phyloP scores from a whole-genome alignment of 2,797 vertebrate species.

The Mormyrus hasselquistii region DNA sequence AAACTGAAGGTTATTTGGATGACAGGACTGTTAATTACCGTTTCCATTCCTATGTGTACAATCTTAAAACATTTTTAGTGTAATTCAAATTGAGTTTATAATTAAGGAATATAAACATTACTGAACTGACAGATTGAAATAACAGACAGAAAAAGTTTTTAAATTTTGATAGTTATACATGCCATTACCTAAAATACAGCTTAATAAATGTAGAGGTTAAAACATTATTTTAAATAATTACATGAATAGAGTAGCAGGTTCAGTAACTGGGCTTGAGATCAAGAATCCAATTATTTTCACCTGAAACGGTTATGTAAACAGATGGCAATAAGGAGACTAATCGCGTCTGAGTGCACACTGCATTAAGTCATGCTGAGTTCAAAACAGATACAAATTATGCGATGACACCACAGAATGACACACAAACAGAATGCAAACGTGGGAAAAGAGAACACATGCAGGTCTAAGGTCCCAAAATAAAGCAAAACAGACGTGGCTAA shows the following conservation, averaged over 20 bases:
- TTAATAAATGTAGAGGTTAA: not conserved
- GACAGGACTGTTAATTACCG: not conserved
- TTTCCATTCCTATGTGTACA: not conserved
- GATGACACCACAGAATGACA: not conserved
- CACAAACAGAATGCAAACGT: not conserved
- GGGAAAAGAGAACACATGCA: not conserved
- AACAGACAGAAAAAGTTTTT: not conserved
- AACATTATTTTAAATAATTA: not conserved
- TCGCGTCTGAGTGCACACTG: not conserved
- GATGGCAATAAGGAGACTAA: not conserved
- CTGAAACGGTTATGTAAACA: not conserved
- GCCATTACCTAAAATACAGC: not conserved
- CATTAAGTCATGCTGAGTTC: not conserved
- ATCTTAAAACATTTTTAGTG: not conserved
- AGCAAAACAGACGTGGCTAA: not conserved
- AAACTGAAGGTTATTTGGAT: not conserved
- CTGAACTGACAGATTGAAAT: not conserved
- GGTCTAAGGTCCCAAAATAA: not conserved
- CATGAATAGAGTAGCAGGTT: not conserved
- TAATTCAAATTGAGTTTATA: not conserved
- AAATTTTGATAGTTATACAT: not conserved
- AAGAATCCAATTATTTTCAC: not conserved
- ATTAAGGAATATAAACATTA: not conserved
- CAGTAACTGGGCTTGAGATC: not conserved
- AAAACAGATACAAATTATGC: not conserved